Percentiles rank a stretch among this genome's conserved stretches.
Evolutionary conservation across 2,113 vertebrate genomes (phyloP).

Genomic region (Corythornis vintsioides): DNA sequence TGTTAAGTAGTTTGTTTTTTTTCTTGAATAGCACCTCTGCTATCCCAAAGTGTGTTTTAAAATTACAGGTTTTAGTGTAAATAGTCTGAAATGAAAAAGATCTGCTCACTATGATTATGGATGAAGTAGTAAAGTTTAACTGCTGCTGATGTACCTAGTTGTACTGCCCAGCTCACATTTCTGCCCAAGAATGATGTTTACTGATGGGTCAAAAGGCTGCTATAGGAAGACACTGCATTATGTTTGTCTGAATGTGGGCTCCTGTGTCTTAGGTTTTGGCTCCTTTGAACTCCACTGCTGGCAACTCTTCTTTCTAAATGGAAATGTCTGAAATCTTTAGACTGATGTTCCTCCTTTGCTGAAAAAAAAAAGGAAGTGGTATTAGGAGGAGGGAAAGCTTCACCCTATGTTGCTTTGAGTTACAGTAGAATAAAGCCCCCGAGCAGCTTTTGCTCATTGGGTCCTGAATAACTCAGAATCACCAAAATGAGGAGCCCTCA

Average conservation of each 20-base stretch:
- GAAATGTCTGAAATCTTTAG: not conserved
- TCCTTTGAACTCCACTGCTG: not conserved
- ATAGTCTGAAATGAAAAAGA: not conserved
- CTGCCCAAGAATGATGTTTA: not conserved
- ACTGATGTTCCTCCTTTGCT: not conserved
- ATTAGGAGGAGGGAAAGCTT: not conserved
- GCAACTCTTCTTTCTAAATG: not conserved
- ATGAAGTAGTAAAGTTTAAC: not conserved
- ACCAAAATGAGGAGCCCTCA: not conserved
- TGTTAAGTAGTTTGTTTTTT: not conserved
- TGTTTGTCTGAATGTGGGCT: not conserved
- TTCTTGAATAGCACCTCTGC: not conserved
- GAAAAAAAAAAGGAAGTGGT: not conserved
- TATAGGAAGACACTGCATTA: not conserved
- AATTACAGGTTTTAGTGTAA: not conserved
- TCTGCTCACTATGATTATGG: not conserved
- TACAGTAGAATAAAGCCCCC: not conserved
- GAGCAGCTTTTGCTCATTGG: not conserved
- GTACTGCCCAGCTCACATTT: not conserved
- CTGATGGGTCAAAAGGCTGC: not conserved
- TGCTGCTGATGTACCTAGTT: not conserved
- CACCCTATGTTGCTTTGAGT: not conserved
- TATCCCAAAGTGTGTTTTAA: not conserved
- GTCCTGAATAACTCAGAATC: not conserved
- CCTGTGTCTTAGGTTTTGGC: not conserved